These are phyloP conservation scores for Aythya baeri DNA, from an alignment of 2,113 vertebrate species.

Conservation along the genomic window DNA sequence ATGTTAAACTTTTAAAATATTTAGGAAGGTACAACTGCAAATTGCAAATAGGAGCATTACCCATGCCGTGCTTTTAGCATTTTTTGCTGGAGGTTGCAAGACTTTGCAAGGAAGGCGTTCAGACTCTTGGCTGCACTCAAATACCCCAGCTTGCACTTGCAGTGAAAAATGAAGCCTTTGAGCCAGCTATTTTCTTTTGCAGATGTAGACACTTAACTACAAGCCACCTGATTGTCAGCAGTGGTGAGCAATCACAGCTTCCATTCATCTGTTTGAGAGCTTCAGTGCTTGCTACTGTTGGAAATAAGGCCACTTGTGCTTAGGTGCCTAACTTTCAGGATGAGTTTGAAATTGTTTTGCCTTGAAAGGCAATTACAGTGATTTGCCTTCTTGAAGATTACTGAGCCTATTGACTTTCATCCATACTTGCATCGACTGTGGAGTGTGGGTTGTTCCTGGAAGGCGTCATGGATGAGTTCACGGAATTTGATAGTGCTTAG, in stretches of 20 bases:
- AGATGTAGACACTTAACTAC: conserved; percentile 61
- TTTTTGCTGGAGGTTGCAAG: conserved; percentile 66
- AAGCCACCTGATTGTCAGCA: conserved; percentile 67
- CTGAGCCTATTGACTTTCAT: background rate
- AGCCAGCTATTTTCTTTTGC: conserved; percentile 61
- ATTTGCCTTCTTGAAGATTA: background rate
- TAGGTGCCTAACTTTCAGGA: conserved; percentile 50
- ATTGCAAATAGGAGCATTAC: background rate
- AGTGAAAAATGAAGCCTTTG: conserved; percentile 39
- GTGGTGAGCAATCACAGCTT: conserved; percentile 62
- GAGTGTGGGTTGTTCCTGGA: background rate
- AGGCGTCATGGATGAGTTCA: background rate
- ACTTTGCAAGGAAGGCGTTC: conserved; percentile 5
- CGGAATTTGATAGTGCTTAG: fast-evolving
- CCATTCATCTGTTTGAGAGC: conserved; percentile 60
- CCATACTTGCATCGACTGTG: background rate
- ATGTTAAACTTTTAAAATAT: conserved; percentile 57
- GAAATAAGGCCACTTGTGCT: conserved; percentile 48
- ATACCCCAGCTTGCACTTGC: conserved; percentile 12
- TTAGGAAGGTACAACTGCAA: conserved; percentile 38
- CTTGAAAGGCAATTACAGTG: background rate
- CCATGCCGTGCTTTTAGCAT: conserved; percentile 8
- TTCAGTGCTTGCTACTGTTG: conserved; percentile 23
- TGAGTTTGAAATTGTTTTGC: conserved; percentile 40
- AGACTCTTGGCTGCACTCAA: conserved; percentile 34